phyloP scores from a whole-genome alignment of 2,888 invertebrate genomes.

The Phyllotreta cruciferae region DNA sequence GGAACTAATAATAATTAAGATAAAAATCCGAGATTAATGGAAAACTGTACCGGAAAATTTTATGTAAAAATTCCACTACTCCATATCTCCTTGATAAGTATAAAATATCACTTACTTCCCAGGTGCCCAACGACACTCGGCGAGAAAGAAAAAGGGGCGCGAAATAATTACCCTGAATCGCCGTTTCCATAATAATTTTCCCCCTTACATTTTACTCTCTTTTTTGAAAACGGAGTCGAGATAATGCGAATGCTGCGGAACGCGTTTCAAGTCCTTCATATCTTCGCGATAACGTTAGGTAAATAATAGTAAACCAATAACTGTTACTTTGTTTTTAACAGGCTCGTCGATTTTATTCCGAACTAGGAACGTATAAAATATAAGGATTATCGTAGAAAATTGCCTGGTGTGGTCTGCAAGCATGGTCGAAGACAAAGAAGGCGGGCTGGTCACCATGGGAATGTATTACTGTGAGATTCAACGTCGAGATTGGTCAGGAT shows the following conservation, averaged over 20 bases:
- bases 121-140: slow-evolving; percentile 51
- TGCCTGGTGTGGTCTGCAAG: slow-evolving; percentile 16
- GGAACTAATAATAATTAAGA: slow-evolving; percentile 62
- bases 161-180: slow-evolving; percentile 57
- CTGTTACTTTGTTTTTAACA: too few relatives aligned
- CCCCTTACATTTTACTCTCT: slow-evolving; percentile 31
- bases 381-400: background rate
- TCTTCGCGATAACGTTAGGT: too few relatives aligned
- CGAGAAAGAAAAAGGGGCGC: slow-evolving; percentile 49
- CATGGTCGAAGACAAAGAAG: slow-evolving; percentile 33
- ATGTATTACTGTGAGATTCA: slow-evolving; percentile 43
- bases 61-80: slow-evolving; percentile 62
- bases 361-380: too few relatives aligned
- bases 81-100: slow-evolving; percentile 61
- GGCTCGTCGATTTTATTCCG: too few relatives aligned
- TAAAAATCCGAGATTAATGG: slow-evolving; percentile 61
- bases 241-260: too few relatives aligned
- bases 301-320: too few relatives aligned
- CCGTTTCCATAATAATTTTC: slow-evolving; percentile 40
- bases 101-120: slow-evolving; percentile 59
- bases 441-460: slow-evolving; percentile 35
- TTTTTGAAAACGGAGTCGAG: slow-evolving; percentile 26
- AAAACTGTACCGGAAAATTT: slow-evolving; percentile 62
- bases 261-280: too few relatives aligned
- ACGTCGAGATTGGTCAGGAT: slow-evolving; percentile 47